Evolutionary conservation across 2,797 vertebrate genomes (phyloP), one percentile per base, ranked within the genome.

Genomic region (Gambelia wislizenii): DNA sequence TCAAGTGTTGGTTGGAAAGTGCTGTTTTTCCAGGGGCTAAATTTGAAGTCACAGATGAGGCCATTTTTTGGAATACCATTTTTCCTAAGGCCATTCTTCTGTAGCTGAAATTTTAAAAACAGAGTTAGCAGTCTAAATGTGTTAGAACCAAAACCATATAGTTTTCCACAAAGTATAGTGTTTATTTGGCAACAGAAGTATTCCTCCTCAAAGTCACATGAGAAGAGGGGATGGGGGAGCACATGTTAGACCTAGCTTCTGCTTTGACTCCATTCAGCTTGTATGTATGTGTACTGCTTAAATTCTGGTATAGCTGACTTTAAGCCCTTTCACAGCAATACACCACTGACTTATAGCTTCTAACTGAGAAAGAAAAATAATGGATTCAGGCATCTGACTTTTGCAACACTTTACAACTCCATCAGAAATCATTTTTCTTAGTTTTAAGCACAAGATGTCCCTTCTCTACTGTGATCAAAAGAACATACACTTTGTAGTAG

Each of bases 11-110:
- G 90, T 92, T 87, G 96, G 94, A 97, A 97, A 97, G 94, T 94
- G 96, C 95, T 95, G 94, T 95, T 96, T 96, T 96, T 97, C 98
- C 97, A 98, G 6, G 95, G 86, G 82, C 93, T 94, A 90, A 97
- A 97, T 86, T 97, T 96, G 89, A 97, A 96, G 94, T 96, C 93
- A 90, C 94, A 95, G 80, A 97, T 93, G 54, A 97, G 93, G 88
- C 95, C 95, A 14, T 97, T 97, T 97, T 97, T 98, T 94, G 97
- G 96, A 95, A 97, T 90, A 82, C 96, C 94, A 0, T 97, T 97
- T 96, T 96, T 98, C 89, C 96, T 94, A 91, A 98, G 96, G 70
- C 97, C 97, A 78, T 97, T 97, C 94, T 97, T 98, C 95, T 95
- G 96, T 87, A 98, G 96, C 98, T 98, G 94, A 93, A 96, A 97